A percentile compares a stretch with the other conserved stretches of the same genome.
Conservation (phyloP, 2,113 vertebrate genomes). For the Hippocampus mohnikei region DNA sequence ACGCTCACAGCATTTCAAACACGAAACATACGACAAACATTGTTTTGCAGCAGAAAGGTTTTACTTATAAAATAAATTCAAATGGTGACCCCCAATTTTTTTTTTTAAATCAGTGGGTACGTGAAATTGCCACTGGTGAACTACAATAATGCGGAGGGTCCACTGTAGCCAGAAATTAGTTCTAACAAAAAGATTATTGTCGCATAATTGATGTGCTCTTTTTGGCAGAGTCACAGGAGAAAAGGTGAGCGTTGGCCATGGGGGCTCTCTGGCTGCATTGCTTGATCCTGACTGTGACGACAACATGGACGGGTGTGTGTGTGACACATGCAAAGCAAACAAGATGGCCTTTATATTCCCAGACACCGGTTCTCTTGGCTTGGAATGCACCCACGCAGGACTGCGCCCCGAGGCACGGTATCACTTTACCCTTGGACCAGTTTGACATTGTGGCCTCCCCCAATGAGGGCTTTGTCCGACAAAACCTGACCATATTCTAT, state of each 20-base stretch:
- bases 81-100: background rate
- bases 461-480: slow-evolving; percentile 75
- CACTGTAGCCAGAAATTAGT: background rate
- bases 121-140: background rate
- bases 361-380: slow-evolving; percentile 74
- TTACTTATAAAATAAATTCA: background rate
- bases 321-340: slow-evolving; percentile 68
- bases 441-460: slow-evolving; percentile 76
- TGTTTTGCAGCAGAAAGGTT: too few relatives aligned
- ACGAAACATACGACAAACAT: background rate
- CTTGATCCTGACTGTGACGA: slow-evolving; percentile 52
- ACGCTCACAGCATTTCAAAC: background rate
- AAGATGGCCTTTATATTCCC: slow-evolving; percentile 71
- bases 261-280: slow-evolving; percentile 19
- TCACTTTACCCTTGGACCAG: slow-evolving; percentile 65
- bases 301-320: slow-evolving; percentile 46
- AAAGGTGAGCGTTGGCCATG: slow-evolving; percentile 48
- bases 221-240: slow-evolving; percentile 35
- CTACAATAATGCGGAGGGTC: background rate
- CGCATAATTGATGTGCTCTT: background rate
- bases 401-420: slow-evolving; percentile 63
- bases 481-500: slow-evolving; percentile 81
- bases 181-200: background rate
- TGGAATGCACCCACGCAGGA: slow-evolving; percentile 82
- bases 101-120: background rate